phyloP scores from a whole-genome alignment of 2,888 invertebrate species.

The Micoletzkya japonica region DNA sequence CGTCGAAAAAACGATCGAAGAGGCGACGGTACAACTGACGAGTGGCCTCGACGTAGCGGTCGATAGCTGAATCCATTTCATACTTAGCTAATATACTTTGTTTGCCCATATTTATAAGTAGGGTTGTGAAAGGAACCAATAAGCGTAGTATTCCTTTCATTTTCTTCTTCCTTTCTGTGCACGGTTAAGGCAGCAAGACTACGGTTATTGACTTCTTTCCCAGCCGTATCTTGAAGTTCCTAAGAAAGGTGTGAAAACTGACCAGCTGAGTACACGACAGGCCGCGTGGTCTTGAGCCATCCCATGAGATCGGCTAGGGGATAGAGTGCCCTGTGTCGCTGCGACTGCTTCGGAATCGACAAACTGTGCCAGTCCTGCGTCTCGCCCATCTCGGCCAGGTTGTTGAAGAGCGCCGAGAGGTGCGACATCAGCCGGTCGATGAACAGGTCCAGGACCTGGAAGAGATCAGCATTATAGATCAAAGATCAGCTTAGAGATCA shows the following conservation, averaged over 20 bases:
- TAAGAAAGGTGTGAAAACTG: background rate
- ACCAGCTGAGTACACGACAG: constrained; percentile 73
- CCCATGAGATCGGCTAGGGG: constrained; percentile 67
- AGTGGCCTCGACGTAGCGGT: constrained; percentile 55
- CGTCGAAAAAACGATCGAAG: constrained; percentile 50
- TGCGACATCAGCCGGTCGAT: constrained; percentile 83
- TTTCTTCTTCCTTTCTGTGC: background rate
- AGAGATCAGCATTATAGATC: no score
- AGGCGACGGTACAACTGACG: constrained; percentile 50
- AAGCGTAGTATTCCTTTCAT: background rate
- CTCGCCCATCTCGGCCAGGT: constrained; percentile 69
- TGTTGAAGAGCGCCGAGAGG: constrained; percentile 90
- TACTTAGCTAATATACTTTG: background rate
- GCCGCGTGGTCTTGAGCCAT: constrained; percentile 71
- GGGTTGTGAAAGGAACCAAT: background rate
- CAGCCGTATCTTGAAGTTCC: background rate
- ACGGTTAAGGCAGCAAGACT: background rate
- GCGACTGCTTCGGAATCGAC: constrained; percentile 77
- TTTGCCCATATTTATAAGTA: background rate
- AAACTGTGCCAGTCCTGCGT: constrained; percentile 66
- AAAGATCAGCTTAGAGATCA: no score
- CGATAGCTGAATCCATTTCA: constrained; percentile 31
- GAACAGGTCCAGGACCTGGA: constrained; percentile 72
- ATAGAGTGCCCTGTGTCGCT: constrained; percentile 82
- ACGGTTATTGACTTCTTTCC: no score